These are phyloP conservation scores for Drymonia ruficornis DNA, from an alignment of 2,888 invertebrate genomes.

Conservation along the genomic window DNA sequence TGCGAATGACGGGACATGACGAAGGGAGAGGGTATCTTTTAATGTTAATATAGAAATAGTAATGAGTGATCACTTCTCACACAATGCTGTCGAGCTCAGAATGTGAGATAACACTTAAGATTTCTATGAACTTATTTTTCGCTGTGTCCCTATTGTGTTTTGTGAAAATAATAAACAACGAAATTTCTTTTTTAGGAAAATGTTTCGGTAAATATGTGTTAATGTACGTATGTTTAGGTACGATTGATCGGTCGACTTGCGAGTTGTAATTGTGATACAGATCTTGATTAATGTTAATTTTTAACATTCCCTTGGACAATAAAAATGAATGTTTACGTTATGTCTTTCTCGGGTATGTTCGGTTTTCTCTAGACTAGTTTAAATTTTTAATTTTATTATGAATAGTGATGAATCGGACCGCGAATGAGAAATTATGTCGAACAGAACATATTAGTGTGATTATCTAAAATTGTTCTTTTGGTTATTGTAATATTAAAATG, in stretches of 20 bases:
- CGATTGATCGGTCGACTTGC: slow-evolving; percentile 6
- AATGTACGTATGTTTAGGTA: slow-evolving; percentile 1
- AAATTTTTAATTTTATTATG: slow-evolving; percentile 5
- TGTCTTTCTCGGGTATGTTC: slow-evolving; percentile 55
- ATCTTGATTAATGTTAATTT: slow-evolving; percentile 29
- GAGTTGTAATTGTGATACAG: slow-evolving; percentile 37
- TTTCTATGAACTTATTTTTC: no score
- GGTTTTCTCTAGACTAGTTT: slow-evolving; percentile 25
- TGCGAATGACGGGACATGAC: background rate
- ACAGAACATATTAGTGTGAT: background rate
- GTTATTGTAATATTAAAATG: background rate
- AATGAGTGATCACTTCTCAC: background rate
- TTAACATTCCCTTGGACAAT: slow-evolving; percentile 64
- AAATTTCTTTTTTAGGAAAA: slow-evolving; percentile 5
- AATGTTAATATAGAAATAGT: background rate
- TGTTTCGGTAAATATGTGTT: slow-evolving; percentile 7
- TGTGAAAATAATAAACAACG: slow-evolving; percentile 12
- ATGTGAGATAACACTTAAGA: no score
- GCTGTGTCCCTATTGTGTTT: background rate
- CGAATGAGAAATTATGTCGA: background rate
- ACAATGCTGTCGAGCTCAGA: no score
- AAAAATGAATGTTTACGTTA: slow-evolving; percentile 51
- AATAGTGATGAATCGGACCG: background rate
- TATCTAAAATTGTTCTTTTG: background rate
- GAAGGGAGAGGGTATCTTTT: background rate